Percentiles rank a stretch among this genome's conserved stretches.
Conservation (phyloP, 2,113 vertebrate genomes). For the Nannobrachium achirus region DNA sequence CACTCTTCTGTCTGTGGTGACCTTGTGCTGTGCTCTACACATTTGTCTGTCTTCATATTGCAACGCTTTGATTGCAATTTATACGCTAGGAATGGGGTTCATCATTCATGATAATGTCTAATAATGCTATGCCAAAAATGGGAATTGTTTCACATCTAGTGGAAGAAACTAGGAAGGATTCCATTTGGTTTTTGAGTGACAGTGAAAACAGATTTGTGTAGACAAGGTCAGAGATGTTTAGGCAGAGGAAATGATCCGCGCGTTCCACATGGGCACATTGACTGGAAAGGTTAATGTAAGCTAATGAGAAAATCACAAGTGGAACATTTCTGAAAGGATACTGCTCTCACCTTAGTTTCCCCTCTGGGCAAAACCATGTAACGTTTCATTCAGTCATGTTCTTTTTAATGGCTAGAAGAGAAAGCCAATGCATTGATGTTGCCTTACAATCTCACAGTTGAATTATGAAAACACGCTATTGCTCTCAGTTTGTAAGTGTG, state of each 20-base stretch:
- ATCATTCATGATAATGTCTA: too few relatives aligned
- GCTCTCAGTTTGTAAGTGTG: neutral
- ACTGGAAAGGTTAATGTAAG: slow-evolving; percentile 62
- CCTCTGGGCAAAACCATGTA: slow-evolving; percentile 45
- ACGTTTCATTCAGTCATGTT: slow-evolving; percentile 63
- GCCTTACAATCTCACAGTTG: slow-evolving; percentile 19
- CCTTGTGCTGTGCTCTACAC: too few relatives aligned
- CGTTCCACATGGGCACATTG: slow-evolving; percentile 21
- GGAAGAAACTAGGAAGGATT: too few relatives aligned
- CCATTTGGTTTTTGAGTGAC: neutral
- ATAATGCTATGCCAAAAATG: too few relatives aligned
- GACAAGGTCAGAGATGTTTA: slow-evolving; percentile 42
- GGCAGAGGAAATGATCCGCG: slow-evolving; percentile 34
- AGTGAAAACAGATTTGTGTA: neutral
- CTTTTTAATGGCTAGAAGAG: slow-evolving; percentile 51
- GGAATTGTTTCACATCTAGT: too few relatives aligned
- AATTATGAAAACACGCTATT: neutral
- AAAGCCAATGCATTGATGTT: slow-evolving; percentile 5
- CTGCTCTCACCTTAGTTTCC: slow-evolving; percentile 50
- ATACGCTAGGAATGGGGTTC: too few relatives aligned
- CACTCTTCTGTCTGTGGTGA: too few relatives aligned
- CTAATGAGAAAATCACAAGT: slow-evolving; percentile 75
- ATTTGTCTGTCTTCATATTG: too few relatives aligned
- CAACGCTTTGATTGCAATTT: too few relatives aligned
- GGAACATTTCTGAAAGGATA: slow-evolving; percentile 69